A percentile compares a stretch with the other conserved stretches of the same genome.
Evolutionary conservation across 92 coral and sea anemone species (phyloP).

Genomic region (Bergia puertoricense): DNA sequence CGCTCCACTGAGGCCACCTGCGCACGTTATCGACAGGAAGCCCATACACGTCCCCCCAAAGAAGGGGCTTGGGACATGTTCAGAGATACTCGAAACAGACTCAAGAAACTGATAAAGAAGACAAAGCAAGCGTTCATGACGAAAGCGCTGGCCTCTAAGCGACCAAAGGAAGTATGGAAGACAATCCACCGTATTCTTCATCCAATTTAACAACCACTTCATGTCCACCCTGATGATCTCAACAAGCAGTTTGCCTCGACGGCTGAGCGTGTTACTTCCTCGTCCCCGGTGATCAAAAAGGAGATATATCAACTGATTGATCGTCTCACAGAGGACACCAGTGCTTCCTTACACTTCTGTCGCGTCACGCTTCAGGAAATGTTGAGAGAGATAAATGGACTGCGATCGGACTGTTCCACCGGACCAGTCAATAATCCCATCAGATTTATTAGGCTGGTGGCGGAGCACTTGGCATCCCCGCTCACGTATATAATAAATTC

Average conservation of each 20-base stretch:
- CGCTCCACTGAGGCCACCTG: not conserved
- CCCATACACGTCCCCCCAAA: not conserved
- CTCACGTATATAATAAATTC: too few relatives aligned
- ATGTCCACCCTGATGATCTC: not conserved
- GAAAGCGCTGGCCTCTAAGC: not conserved
- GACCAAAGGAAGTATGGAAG: not conserved
- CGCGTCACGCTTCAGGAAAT: too few relatives aligned
- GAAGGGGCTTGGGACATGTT: too few relatives aligned
- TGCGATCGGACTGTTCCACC: too few relatives aligned
- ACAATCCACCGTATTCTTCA: slow-evolving; percentile 19
- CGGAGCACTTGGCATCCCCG: too few relatives aligned
- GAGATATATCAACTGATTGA: too few relatives aligned
- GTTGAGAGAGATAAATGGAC: too few relatives aligned
- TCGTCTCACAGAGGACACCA: too few relatives aligned
- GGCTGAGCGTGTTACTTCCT: too few relatives aligned
- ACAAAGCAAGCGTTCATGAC: slow-evolving; percentile 2
- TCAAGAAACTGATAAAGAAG: slow-evolving; percentile 3
- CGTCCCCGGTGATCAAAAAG: too few relatives aligned
- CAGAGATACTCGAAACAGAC: not conserved
- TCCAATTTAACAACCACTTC: slow-evolving; percentile 16
- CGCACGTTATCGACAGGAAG: not conserved
- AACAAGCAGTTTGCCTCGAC: not conserved
- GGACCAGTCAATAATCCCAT: too few relatives aligned
- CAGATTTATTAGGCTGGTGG: too few relatives aligned
- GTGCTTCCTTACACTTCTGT: not conserved